phyloP scores from a whole-genome alignment of 2,888 invertebrate species.

The Pteria penguin region DNA sequence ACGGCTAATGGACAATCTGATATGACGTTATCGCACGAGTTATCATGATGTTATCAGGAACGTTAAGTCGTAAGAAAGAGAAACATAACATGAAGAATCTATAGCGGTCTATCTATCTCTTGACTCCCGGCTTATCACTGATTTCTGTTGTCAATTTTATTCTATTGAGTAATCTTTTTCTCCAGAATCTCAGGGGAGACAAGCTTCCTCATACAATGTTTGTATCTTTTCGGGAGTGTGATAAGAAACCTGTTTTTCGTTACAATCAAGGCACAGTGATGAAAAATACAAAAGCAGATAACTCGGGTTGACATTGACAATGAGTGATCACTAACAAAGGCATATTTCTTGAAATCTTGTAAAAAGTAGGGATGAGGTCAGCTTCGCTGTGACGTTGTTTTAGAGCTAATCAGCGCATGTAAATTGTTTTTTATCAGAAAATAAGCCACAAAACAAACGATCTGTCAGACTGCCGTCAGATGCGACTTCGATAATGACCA shows the following conservation, averaged over 20 bases:
- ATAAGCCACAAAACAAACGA: constrained; percentile 2
- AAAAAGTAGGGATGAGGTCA: no score
- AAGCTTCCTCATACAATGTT: neutral
- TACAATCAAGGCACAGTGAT: neutral
- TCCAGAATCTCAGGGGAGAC: neutral
- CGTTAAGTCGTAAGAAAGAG: neutral
- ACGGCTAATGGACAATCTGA: no score
- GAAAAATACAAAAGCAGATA: constrained; percentile 1
- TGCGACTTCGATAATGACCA: neutral
- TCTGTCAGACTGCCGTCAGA: constrained; percentile 1
- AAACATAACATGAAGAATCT: neutral
- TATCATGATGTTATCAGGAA: neutral
- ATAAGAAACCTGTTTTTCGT: neutral
- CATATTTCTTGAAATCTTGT: neutral
- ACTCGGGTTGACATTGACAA: constrained; percentile 13
- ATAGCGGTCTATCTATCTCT: neutral
- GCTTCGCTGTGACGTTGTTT: no score
- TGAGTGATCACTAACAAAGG: constrained; percentile 28
- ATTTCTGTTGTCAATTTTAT: neutral
- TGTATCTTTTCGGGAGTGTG: neutral
- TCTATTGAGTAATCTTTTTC: neutral
- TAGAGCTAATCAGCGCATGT: no score
- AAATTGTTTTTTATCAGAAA: constrained; percentile 13
- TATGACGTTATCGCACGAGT: no score
- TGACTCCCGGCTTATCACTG: neutral